These are phyloP conservation scores for Carassius carassius DNA, from an alignment of 2,113 vertebrate species.

Conservation along the genomic window DNA sequence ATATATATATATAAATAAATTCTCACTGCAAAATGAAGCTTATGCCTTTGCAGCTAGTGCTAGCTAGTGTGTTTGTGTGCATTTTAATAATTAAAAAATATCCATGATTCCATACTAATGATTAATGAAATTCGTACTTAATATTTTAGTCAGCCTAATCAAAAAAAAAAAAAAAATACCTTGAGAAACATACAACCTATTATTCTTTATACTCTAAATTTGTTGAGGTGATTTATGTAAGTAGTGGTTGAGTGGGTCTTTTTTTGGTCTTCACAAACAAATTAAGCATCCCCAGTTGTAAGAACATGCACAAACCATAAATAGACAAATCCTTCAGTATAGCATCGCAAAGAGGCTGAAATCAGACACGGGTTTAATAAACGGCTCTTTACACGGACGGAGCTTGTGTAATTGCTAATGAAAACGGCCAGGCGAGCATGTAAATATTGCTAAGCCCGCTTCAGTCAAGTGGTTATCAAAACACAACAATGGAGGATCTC, in stretches of 20 bases:
- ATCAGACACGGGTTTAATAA: neutral
- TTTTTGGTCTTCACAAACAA: no score
- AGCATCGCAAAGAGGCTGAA: neutral
- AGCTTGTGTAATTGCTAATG: slow-evolving; percentile 25
- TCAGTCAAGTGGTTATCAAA: slow-evolving; percentile 48
- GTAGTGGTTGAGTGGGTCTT: neutral
- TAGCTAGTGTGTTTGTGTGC: no score
- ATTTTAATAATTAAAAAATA: no score
- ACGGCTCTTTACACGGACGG: neutral
- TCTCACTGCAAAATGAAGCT: no score
- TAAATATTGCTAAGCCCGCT: slow-evolving; percentile 40
- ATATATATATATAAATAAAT: no score
- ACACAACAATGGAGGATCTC: slow-evolving; percentile 25
- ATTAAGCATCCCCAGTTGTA: neutral
- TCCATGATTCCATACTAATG: no score
- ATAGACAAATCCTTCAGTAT: neutral
- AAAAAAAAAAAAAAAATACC: no score
- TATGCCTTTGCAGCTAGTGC: no score
- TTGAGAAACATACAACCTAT: neutral
- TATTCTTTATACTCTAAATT: neutral
- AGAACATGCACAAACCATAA: neutral
- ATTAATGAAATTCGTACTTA: no score
- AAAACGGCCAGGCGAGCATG: slow-evolving; percentile 7
- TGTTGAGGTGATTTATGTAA: neutral
- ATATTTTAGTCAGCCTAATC: no score